Evolutionary conservation across 2,888 invertebrate species (phyloP).

Genomic region (Drosophila neoperkinsi): DNA sequence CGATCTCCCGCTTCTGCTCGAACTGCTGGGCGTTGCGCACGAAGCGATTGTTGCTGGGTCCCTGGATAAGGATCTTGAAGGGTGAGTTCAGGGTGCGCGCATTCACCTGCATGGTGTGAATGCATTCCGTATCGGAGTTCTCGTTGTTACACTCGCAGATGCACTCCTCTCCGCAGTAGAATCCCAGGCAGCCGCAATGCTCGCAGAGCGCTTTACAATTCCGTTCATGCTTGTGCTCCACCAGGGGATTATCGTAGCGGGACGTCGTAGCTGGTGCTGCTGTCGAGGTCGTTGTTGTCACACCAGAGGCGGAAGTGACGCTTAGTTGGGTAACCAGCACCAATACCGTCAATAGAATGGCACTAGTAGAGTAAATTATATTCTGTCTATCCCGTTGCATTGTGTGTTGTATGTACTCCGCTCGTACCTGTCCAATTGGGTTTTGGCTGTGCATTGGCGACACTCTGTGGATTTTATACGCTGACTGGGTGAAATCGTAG

Average conservation of each 20-base stretch:
- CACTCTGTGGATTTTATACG: slow-evolving; percentile 59
- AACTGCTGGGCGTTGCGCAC: slow-evolving; percentile 82
- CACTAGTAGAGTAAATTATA: slow-evolving; percentile 12
- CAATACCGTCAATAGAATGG: slow-evolving; percentile 25
- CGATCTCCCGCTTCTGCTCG: slow-evolving; percentile 70
- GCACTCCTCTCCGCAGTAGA: slow-evolving; percentile 85
- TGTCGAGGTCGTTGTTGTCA: slow-evolving; percentile 14
- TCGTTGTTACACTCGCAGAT: slow-evolving; percentile 85
- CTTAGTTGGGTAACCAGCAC: slow-evolving; percentile 38
- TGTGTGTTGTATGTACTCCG: slow-evolving; percentile 26
- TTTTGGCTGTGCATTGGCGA: slow-evolving; percentile 46
- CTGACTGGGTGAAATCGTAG: slow-evolving; percentile 74
- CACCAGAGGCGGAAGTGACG: slow-evolving; percentile 4
- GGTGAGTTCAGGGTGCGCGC: slow-evolving; percentile 78
- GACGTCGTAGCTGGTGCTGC: slow-evolving; percentile 19
- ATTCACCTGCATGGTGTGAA: slow-evolving; percentile 80
- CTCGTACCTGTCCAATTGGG: slow-evolving; percentile 29
- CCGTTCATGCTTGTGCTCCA: slow-evolving; percentile 73
- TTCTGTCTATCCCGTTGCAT: slow-evolving; percentile 47
- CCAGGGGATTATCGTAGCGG: slow-evolving; percentile 58
- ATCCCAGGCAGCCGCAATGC: slow-evolving; percentile 84
- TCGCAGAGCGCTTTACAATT: slow-evolving; percentile 83
- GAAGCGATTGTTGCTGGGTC: slow-evolving; percentile 82
- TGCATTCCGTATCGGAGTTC: slow-evolving; percentile 81
- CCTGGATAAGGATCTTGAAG: slow-evolving; percentile 84